Conservation (phyloP, 2,888 invertebrate genomes). For the Deroplatys truncata region DNA sequence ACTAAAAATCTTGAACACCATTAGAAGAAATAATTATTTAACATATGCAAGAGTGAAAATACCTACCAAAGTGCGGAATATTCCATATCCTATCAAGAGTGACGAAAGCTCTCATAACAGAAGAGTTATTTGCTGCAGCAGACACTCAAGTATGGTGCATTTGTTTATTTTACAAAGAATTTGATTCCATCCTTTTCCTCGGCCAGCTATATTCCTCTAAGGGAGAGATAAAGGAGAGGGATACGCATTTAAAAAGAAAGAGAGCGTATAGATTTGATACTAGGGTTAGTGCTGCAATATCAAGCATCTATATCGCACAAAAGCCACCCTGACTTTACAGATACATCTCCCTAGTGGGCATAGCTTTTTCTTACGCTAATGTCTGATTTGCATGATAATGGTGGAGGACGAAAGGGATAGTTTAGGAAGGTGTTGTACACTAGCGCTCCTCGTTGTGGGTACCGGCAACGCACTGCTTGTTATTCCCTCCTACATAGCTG, state of each 20-base stretch:
- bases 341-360: not conserved
- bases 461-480: not conserved
- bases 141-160: too few species aligned
- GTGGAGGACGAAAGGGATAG: not conserved
- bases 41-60: too few species aligned
- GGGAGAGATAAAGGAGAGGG: too few species aligned
- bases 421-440: not conserved
- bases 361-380: not conserved
- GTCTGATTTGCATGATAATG: not conserved
- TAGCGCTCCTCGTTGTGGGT: not conserved
- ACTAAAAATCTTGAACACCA: too few species aligned
- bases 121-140: too few species aligned
- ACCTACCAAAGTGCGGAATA: too few species aligned
- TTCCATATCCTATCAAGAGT: too few species aligned
- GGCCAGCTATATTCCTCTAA: too few species aligned
- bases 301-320: not conserved
- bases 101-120: too few species aligned
- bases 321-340: not conserved
- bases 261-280: not conserved
- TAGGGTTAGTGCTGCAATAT: not conserved
- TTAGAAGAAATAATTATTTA: too few species aligned
- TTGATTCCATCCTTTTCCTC: too few species aligned
- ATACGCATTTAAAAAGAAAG: not conserved
- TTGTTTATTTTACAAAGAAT: too few species aligned
- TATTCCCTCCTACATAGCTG: not conserved